Conservation (phyloP, 1,140 invertebrate genomes). For the Dreissena rostriformis region DNA sequence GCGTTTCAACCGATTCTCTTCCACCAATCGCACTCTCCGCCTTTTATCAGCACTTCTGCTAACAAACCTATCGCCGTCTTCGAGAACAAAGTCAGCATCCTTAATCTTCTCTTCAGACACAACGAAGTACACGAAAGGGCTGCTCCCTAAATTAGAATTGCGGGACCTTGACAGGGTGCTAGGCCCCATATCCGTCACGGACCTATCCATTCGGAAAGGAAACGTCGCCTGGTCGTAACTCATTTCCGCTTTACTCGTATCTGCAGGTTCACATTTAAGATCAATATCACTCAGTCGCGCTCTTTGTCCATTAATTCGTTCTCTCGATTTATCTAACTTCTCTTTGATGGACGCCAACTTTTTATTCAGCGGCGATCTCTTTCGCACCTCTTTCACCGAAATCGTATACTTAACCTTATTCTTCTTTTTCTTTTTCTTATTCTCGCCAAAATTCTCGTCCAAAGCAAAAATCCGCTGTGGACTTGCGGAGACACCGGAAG, state of each 20-base stretch:
- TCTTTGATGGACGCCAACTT: conserved; percentile 51
- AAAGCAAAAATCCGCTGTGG: neutral
- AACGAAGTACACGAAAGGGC: conserved; percentile 53
- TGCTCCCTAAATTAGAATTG: neutral
- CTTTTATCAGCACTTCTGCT: conserved; percentile 46
- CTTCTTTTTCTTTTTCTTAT: conserved; percentile 1
- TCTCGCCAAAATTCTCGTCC: neutral
- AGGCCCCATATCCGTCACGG: conserved; percentile 16
- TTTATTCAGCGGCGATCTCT: conserved; percentile 17
- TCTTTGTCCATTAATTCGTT: conserved; percentile 37
- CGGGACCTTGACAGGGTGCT: neutral
- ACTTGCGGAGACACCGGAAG: conserved; percentile 22
- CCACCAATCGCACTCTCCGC: conserved; percentile 9
- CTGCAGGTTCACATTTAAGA: conserved; percentile 17
- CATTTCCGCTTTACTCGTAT: neutral
- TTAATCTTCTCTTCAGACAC: conserved; percentile 25
- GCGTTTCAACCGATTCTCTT: conserved; percentile 31
- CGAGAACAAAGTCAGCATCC: neutral
- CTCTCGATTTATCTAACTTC: conserved; percentile 47
- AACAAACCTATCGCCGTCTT: neutral
- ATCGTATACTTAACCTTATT: conserved; percentile 23
- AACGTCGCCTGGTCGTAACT: neutral
- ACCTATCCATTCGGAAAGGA: conserved; percentile 24
- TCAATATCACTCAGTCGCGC: neutral
- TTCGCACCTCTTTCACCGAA: conserved; percentile 27